Conservation (phyloP, 2,113 vertebrate genomes). For the Carassius auratus region DNA sequence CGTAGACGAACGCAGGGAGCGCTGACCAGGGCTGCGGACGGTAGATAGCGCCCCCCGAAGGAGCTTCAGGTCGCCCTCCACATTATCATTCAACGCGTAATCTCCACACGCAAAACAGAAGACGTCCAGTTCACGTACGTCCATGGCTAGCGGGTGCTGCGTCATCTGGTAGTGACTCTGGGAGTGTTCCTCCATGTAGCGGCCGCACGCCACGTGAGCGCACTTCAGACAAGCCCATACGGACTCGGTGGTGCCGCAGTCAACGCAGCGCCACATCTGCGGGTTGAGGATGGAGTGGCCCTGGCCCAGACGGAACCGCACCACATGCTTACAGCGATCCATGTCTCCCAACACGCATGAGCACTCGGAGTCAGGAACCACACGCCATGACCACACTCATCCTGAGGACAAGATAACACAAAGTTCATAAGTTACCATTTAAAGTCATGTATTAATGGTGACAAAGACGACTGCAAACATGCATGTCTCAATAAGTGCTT, state of each 20-base stretch:
- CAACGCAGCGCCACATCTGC: constrained; percentile 94
- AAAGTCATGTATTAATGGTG: too few species aligned
- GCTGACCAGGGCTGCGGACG: constrained; percentile 80
- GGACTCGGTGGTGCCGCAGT: constrained; percentile 91
- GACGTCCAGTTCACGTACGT: constrained; percentile 93
- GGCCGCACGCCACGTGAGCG: constrained; percentile 94
- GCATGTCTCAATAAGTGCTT: too few species aligned
- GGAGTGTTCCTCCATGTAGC: constrained; percentile 93
- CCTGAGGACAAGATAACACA: constrained; percentile 53
- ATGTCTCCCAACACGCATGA: constrained; percentile 79
- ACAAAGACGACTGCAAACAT: too few species aligned
- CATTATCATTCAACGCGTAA: constrained; percentile 96
- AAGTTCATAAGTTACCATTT: too few species aligned
- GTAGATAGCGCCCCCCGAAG: constrained; percentile 90
- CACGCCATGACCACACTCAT: constrained; percentile 66
- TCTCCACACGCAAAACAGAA: constrained; percentile 96
- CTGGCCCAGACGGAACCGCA: constrained; percentile 92
- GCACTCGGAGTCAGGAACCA: constrained; percentile 74
- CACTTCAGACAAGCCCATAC: constrained; percentile 99
- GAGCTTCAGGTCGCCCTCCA: constrained; percentile 93
- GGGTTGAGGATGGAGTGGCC: constrained; percentile 98
- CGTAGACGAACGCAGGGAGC: constrained; percentile 83
- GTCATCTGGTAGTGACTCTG: constrained; percentile 90
- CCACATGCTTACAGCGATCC: constrained; percentile 99
- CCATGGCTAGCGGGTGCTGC: constrained; percentile 93